Percentiles rank a stretch among this genome's conserved stretches.
phyloP scores from a whole-genome alignment of 2,113 vertebrate species.

The Pao palembangensis region DNA sequence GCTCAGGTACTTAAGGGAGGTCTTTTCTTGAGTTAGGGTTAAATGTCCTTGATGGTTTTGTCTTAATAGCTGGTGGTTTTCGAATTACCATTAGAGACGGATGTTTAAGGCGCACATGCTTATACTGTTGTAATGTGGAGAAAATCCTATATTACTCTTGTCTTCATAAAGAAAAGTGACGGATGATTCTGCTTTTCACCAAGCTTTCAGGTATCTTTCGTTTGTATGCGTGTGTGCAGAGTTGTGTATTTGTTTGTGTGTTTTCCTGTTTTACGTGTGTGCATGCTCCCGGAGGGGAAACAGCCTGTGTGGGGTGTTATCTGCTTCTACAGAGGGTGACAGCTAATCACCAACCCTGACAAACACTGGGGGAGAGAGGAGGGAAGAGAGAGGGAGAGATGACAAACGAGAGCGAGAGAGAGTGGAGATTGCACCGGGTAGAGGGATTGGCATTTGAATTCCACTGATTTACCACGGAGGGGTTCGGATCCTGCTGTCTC shows the following conservation, averaged over 20 bases:
- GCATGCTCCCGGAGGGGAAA: constrained; percentile 68
- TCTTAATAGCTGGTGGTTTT: constrained; percentile 2
- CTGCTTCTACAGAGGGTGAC: constrained; percentile 76
- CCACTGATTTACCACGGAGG: constrained; percentile 59
- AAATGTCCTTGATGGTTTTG: constrained; percentile 1
- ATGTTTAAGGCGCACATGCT: too few relatives aligned
- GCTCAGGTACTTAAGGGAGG: neutral
- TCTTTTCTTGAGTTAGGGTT: neutral
- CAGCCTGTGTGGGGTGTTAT: constrained; percentile 74
- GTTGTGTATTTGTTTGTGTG: constrained; percentile 64
- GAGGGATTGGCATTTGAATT: constrained; percentile 70
- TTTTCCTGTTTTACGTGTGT: constrained; percentile 64
- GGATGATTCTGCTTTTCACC: constrained; percentile 34
- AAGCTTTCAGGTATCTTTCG: constrained; percentile 49
- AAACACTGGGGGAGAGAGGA: constrained; percentile 65
- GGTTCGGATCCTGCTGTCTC: constrained; percentile 63
- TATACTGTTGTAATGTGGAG: neutral
- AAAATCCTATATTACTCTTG: too few relatives aligned
- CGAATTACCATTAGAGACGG: neutral
- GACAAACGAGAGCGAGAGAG: constrained; percentile 51
- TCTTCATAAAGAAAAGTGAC: constrained; percentile 10
- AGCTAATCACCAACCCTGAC: constrained; percentile 78
- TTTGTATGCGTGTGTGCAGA: constrained; percentile 48
- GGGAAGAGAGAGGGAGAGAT: constrained; percentile 46
- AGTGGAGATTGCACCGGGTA: constrained; percentile 51